Evolutionary conservation across 2,888 invertebrate species (phyloP), one percentile per base, ranked within the genome.

Genomic region (Xestia xanthographa): DNA sequence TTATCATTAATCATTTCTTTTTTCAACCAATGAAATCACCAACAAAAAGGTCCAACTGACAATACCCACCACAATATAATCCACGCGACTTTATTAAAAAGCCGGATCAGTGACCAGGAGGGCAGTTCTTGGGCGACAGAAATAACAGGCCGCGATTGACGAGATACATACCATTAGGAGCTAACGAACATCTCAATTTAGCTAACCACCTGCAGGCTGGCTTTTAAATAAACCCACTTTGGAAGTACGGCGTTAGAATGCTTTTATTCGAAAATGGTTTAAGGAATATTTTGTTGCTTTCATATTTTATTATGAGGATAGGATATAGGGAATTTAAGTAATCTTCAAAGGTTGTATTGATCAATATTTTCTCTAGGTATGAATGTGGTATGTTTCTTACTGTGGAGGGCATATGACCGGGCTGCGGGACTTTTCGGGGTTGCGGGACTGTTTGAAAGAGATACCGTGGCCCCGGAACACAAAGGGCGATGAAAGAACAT

Each of bases 101-200:
- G 75, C 80, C 71, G 77, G 68, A 78, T 79, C 85, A 83, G 78
- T 74, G 83, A 77, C 84, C 80, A 76, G 76, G 77, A 74, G 80
- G 80, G 82, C 87, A 83, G 84, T 83, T 84, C 86, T 87, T 90
- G 92, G 92, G 90, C 91, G 90, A 91, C 89, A 91, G 91, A 89
- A 92, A 93, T 92, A 92, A 93, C 93, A 90, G 93, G 93, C 90
- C 86, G 72, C 85, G 88, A 94, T 93, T 93, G 92, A 90, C 91
- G 87, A 90, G 94, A 94, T 94, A 94, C 94, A 94, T 94, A 93
- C 91, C 89, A 94, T 94, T 94, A 94, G 88, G 88, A 82, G 83
- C 92, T 94, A 94, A 94, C 94, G 94, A 94, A 94, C 94, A 94
- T 93, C 94, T 94, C 94, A 94, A 94, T 94, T 94, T 92, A 92